phyloP scores from a whole-genome alignment of 2,797 vertebrate genomes.

The Gephyroberyx darwinii region DNA sequence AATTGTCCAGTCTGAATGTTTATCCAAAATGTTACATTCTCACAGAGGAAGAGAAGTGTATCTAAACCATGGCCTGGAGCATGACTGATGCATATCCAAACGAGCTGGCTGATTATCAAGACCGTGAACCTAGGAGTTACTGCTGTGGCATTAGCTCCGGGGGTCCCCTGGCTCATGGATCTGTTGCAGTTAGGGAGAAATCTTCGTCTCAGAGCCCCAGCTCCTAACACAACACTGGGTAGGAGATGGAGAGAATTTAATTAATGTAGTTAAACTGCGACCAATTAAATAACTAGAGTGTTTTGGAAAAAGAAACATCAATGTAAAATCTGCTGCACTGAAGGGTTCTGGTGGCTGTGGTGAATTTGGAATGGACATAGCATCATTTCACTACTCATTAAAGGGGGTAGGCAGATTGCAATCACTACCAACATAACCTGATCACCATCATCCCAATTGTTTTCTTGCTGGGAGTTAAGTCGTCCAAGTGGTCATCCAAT shows the following conservation, averaged over 20 bases:
- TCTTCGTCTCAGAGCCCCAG: conserved; percentile 21
- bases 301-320: conserved; percentile 4
- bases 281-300: conserved; percentile 5
- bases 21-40: conserved; percentile 49
- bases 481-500: conserved; percentile 12
- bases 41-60: conserved; percentile 57
- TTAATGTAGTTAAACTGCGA: conserved; percentile 2
- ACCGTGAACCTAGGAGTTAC: conserved; percentile 53
- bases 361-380: background rate
- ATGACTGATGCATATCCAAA: conserved; percentile 71
- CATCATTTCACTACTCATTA: background rate
- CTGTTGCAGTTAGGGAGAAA: conserved; percentile 23
- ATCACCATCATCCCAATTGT: conserved; percentile 12
- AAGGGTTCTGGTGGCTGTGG: background rate
- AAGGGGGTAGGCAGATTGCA: conserved; percentile 11
- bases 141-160: conserved; percentile 57
- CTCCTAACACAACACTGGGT: conserved; percentile 3
- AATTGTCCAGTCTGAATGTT: conserved; percentile 50
- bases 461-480: conserved; percentile 3
- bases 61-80: conserved; percentile 65
- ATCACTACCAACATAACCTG: conserved; percentile 11
- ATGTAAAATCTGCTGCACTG: background rate
- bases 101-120: conserved; percentile 63
- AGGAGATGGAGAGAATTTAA: background rate
- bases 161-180: conserved; percentile 45